A percentile compares a stretch with the other conserved stretches of the same genome.
phyloP scores from a whole-genome alignment of 2,888 invertebrate species.

The Trissoscelio sp. region DNA sequence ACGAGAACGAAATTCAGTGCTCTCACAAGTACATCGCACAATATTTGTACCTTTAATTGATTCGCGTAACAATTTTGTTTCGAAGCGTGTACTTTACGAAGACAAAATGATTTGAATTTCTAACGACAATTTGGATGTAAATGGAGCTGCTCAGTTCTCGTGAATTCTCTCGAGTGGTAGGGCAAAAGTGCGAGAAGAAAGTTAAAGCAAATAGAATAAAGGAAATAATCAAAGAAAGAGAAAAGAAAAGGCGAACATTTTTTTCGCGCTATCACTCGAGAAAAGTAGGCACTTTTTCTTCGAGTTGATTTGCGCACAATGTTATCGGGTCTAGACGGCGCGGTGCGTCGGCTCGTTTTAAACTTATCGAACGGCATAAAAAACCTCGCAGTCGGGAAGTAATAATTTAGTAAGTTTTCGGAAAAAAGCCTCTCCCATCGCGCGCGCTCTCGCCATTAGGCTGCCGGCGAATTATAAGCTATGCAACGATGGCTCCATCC shows the following conservation, averaged over 20 bases:
- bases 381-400: constrained; percentile 20
- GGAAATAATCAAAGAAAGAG: not conserved
- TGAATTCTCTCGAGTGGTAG: not conserved
- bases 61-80: constrained; percentile 41
- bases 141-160: constrained; percentile 33
- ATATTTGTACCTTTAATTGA: constrained; percentile 57
- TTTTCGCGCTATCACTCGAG: constrained; percentile 15
- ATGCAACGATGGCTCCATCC: constrained; percentile 25
- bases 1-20: constrained; percentile 8
- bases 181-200: constrained; percentile 6
- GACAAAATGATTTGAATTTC: constrained; percentile 57
- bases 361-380: constrained; percentile 54
- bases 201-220: constrained; percentile 7
- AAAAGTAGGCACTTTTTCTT: constrained; percentile 11
- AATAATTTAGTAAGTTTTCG: constrained; percentile 60
- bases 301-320: constrained; percentile 40
- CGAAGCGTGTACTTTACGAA: constrained; percentile 33
- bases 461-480: constrained; percentile 34
- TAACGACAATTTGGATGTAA: constrained; percentile 54
- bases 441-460: constrained; percentile 40
- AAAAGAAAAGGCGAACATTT: constrained; percentile 2
- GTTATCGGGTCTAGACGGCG: constrained; percentile 38
- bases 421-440: constrained; percentile 39
- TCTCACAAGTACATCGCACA: constrained; percentile 32
- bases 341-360: constrained; percentile 26